Conservation (phyloP, 2,113 vertebrate species). For the Athene cunicularia region DNA sequence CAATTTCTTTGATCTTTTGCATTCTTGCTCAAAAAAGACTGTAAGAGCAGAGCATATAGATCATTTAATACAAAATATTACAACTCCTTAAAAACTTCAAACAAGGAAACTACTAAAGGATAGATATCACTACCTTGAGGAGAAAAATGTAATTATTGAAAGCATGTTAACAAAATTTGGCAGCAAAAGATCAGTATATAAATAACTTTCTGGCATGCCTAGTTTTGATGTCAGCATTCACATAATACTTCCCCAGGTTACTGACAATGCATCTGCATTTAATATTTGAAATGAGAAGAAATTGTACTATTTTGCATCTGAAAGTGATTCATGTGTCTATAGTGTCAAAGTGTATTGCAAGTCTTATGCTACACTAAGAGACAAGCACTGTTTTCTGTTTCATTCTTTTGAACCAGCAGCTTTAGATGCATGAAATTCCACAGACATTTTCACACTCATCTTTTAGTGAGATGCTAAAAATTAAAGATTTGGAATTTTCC, state of each 20-base stretch:
- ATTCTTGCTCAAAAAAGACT: not conserved
- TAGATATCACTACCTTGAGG: not conserved
- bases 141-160: not conserved
- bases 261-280: not conserved
- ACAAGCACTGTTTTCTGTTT: not conserved
- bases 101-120: not conserved
- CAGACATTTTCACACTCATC: not conserved
- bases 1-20: not conserved
- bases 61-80: not conserved
- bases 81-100: not conserved
- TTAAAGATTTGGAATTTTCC: not conserved
- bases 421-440: not conserved
- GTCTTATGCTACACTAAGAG: not conserved
- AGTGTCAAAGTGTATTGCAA: not conserved
- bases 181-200: not conserved
- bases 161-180: not conserved
- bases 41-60: rapidly evolving
- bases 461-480: not conserved
- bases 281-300: not conserved
- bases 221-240: not conserved
- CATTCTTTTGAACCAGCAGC: not conserved
- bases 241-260: not conserved
- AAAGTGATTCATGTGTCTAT: not conserved
- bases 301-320: not conserved
- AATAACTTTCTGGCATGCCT: not conserved